Percentiles rank a stretch among this genome's conserved stretches.
These are phyloP conservation scores for Pachydiplax longipennis DNA, from an alignment of 2,888 invertebrate genomes.

Conservation along the genomic window DNA sequence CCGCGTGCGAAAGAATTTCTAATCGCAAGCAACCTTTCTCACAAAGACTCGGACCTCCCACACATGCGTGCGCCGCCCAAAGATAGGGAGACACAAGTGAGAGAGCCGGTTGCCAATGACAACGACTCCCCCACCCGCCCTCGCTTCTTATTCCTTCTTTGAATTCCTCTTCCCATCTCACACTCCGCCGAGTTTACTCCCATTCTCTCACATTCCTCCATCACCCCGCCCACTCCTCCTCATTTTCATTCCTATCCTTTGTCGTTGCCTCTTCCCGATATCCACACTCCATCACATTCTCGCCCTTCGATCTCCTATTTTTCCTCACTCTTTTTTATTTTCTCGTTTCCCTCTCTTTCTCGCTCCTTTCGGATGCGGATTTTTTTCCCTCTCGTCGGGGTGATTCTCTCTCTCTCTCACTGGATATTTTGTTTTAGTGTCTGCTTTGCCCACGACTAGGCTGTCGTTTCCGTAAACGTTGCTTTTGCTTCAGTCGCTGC, in stretches of 20 bases:
- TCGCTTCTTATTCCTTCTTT: conserved; percentile 33
- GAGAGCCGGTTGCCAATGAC: conserved; percentile 25
- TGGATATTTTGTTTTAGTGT: conserved; percentile 41
- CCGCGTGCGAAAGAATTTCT: too few relatives aligned
- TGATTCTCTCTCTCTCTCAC: conserved; percentile 49
- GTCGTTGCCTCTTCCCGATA: conserved; percentile 33
- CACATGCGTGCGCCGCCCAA: conserved; percentile 3
- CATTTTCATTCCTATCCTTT: conserved; percentile 41
- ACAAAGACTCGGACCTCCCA: background rate
- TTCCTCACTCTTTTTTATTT: conserved; percentile 45
- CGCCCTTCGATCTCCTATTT: background rate
- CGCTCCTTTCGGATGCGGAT: conserved; percentile 50
- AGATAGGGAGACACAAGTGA: background rate
- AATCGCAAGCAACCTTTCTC: too few relatives aligned
- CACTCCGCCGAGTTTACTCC: background rate
- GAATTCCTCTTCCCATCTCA: conserved; percentile 29
- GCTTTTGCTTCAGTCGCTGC: background rate
- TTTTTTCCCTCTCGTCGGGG: conserved; percentile 40
- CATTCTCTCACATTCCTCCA: background rate
- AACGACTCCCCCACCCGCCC: background rate
- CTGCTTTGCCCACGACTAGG: background rate
- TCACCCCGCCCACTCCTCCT: background rate
- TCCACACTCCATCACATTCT: conserved; percentile 43
- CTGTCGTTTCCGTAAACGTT: background rate
- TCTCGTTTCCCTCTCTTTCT: conserved; percentile 52